Evolutionary conservation across 2,888 invertebrate genomes (phyloP), one percentile per base, ranked within the genome.

Genomic region (Phragmatobia fuliginosa): DNA sequence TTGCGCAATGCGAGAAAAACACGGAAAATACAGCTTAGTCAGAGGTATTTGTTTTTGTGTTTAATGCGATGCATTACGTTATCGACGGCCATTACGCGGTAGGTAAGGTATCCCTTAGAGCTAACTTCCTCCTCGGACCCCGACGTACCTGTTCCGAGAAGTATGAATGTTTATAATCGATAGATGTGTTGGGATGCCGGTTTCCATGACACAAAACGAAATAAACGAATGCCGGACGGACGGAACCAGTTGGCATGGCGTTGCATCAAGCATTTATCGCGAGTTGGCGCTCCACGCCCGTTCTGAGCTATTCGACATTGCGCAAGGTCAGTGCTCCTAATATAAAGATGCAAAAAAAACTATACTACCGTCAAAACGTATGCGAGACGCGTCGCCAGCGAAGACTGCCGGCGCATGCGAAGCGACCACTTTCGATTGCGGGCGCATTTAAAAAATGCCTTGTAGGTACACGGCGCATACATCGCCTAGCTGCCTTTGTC

Each of bases 311-410:
- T 95, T 94, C 94, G 94, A 94, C 94, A 94, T 95, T 94, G 94
- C 87, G 92, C 93, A 95, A 95, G 94, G 94, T 94, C 93, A 94
- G 93, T 94, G 93, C 89, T 92, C 94, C 93, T 94, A 92, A 92
- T 94, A 91, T 91, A 94, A 92, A 93, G 90, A 93, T 93, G 93
- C 92, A 93, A 92, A 92, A 45, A n/a, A 92, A 87, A 85, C 82
- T 78, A 79, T 76, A 87, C 82, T 84, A 84, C 83, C 82, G 80
- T 74, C 85, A 70, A 82, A 68, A 74, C 76, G 84, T 87, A 90
- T 90, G 89, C 90, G 84, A 76, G 77, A 70, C 89, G 88, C 89
- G 89, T 91, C 85, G 83, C 76, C 79, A 63, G 62, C 81, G 77
- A 68, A 86, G 84, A 83, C 77, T 78, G 83, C 82, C 84, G 85